phyloP scores from a whole-genome alignment of 2,797 vertebrate species.

The Bradypodion pumilum region DNA sequence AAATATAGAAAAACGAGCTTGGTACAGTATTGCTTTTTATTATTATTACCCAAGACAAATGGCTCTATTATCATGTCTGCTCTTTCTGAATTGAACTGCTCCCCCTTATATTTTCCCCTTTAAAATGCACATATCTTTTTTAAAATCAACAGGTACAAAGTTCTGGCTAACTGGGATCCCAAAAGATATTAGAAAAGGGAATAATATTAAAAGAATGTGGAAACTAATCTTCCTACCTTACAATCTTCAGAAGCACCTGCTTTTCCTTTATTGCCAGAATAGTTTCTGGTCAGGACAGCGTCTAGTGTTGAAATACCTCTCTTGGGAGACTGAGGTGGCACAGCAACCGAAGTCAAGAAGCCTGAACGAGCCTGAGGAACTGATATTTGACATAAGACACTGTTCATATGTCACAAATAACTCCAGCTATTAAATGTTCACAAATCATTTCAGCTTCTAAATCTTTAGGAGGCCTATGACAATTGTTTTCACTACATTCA shows the following conservation, averaged over 20 bases:
- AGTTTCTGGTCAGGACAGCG: conserved; percentile 58
- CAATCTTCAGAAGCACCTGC: conserved; percentile 26
- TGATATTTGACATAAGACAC: conserved; percentile 48
- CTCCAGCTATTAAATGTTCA: neutral
- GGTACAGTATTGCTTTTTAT: neutral
- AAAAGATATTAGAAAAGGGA: neutral
- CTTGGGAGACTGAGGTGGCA: conserved; percentile 84
- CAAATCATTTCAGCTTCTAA: neutral
- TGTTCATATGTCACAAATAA: conserved; percentile 29
- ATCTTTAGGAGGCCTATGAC: neutral
- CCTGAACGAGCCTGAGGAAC: conserved; percentile 65
- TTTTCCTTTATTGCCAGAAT: conserved; percentile 61
- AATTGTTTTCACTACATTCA: neutral
- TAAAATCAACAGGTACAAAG: neutral
- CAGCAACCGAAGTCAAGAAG: conserved; percentile 79
- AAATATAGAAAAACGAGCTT: neutral
- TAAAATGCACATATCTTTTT: neutral
- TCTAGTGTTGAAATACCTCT: conserved; percentile 60
- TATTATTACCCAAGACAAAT: neutral
- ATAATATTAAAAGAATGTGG: neutral
- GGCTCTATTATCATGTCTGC: neutral
- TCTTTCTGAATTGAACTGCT: neutral
- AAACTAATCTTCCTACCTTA: conserved; percentile 63
- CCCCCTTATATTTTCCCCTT: neutral
- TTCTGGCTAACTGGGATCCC: neutral